A percentile compares a stretch with the other conserved stretches of the same genome.
These are phyloP conservation scores for Agrochola circellaris DNA, from an alignment of 2,888 invertebrate genomes.

Conservation along the genomic window DNA sequence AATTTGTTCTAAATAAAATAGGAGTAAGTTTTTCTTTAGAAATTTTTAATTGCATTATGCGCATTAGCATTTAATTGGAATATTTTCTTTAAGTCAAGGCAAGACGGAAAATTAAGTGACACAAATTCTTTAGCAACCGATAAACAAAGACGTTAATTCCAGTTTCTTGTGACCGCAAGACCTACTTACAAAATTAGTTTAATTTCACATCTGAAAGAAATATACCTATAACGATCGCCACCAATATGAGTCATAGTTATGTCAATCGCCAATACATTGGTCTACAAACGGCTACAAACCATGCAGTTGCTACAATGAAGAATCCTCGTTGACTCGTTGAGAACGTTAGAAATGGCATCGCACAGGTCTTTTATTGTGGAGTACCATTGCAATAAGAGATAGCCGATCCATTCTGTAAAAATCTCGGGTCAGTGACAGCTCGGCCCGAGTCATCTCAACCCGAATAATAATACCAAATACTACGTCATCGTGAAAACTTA, in stretches of 20 bases:
- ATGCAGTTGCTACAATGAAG: background rate
- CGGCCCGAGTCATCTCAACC: too few relatives aligned
- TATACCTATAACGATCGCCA: background rate
- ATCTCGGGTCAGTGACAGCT: too few relatives aligned
- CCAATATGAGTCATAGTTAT: background rate
- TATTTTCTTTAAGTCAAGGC: background rate
- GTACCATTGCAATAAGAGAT: background rate
- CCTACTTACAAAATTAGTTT: constrained; percentile 26
- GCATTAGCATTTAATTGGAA: background rate
- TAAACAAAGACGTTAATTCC: constrained; percentile 22
- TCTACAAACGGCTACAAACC: background rate
- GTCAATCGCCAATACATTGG: background rate
- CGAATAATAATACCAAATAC: too few relatives aligned
- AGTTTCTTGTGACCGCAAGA: constrained; percentile 31
- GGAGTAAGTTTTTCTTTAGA: background rate
- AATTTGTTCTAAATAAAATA: background rate
- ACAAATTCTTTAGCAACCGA: constrained; percentile 17
- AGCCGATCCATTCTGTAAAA: background rate
- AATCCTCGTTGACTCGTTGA: background rate
- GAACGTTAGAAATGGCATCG: background rate
- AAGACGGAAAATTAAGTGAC: constrained; percentile 9
- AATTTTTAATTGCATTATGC: background rate
- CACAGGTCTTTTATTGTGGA: background rate
- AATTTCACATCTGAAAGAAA: constrained; percentile 6
- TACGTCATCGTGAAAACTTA: too few relatives aligned